Percentiles rank a stretch among this genome's conserved stretches.
These are phyloP conservation scores for Aphaenogaster rudis DNA, from an alignment of 1,140 invertebrate genomes.

Conservation along the genomic window DNA sequence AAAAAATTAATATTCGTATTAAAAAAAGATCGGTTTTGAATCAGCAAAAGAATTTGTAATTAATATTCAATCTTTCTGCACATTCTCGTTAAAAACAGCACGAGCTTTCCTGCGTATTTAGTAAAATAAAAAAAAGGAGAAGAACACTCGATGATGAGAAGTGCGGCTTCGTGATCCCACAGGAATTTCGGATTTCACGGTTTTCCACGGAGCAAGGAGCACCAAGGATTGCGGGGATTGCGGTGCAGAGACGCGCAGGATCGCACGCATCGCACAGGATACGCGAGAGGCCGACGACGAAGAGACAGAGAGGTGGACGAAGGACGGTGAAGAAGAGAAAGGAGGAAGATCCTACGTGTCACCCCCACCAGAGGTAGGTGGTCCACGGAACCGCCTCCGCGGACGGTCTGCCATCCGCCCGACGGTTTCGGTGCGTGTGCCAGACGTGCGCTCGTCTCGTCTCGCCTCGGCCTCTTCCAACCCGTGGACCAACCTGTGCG, in stretches of 20 bases:
- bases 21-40: not conserved
- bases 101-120: not conserved
- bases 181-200: constrained; percentile 5
- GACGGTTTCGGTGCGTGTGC: constrained; percentile 76
- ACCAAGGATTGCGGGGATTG: not conserved
- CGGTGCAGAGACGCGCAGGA: not conserved
- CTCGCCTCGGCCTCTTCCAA: constrained; percentile 73
- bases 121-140: not conserved
- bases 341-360: constrained; percentile 79
- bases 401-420: constrained; percentile 76
- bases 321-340: constrained; percentile 64
- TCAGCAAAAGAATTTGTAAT: not conserved
- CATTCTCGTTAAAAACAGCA: not conserved
- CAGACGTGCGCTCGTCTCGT: constrained; percentile 74
- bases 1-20: not conserved
- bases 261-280: constrained; percentile 20
- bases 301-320: constrained; percentile 3
- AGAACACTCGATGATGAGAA: not conserved
- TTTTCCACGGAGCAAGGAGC: not conserved
- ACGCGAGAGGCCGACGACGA: not conserved
- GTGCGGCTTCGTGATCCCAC: not conserved
- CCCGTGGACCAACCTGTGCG: constrained; percentile 80
- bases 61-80: constrained; percentile 1
- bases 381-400: constrained; percentile 84
- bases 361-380: constrained; percentile 82